Conservation (phyloP, 2,888 invertebrate genomes). For the Amaurobius ferox region DNA sequence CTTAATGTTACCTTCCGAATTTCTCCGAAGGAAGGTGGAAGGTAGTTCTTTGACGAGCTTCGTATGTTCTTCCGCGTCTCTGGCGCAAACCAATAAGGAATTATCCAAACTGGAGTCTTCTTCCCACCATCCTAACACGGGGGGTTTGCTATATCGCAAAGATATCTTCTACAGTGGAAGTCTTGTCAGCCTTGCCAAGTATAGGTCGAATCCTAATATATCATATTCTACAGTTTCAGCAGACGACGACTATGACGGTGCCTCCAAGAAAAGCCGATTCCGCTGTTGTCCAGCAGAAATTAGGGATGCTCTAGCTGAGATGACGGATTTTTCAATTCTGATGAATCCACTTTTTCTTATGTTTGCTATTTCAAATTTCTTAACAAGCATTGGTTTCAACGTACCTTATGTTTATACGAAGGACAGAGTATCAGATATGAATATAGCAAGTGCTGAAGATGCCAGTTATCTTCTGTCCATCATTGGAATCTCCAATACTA, state of each 20-base stretch:
- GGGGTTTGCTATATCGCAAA: conserved; percentile 89
- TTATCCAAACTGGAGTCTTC: conserved; percentile 44
- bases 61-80: conserved; percentile 65
- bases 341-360: conserved; percentile 91
- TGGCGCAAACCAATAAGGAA: conserved; percentile 69
- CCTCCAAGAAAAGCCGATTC: conserved; percentile 13
- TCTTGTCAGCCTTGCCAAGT: conserved; percentile 80
- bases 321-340: conserved; percentile 90
- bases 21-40: conserved; percentile 61
- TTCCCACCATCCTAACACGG: conserved; percentile 41
- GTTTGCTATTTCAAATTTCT: conserved; percentile 94
- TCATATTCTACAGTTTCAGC: conserved; percentile 33
- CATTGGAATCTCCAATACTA: conserved; percentile 91
- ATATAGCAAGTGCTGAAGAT: conserved; percentile 80
- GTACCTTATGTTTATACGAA: conserved; percentile 93
- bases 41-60: conserved; percentile 63
- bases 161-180: conserved; percentile 94
- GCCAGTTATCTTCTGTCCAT: conserved; percentile 86
- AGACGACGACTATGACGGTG: neutral
- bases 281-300: conserved; percentile 83
- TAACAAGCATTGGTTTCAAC: conserved; percentile 95
- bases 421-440: conserved; percentile 83
- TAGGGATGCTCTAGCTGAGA: conserved; percentile 81
- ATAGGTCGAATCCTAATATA: conserved; percentile 76
- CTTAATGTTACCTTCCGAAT: conserved; percentile 48